Evolutionary conservation across 2,888 invertebrate species (phyloP), one percentile per base, ranked within the genome.

Genomic region (Lasioglossum oenotherae): DNA sequence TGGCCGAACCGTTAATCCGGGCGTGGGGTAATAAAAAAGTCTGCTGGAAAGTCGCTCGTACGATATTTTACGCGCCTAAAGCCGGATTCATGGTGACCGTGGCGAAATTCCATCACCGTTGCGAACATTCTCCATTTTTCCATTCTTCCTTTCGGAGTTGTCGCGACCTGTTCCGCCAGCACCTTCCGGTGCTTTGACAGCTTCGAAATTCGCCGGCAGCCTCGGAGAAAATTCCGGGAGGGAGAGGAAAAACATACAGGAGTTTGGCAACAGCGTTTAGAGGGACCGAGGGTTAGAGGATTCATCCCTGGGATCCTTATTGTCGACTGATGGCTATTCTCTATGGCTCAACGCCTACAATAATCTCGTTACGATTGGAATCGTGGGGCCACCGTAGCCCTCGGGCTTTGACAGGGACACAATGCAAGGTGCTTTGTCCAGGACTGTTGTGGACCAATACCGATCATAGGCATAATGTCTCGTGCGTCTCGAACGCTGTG

Each of bases 391-490:
- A 85, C 49, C 78, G 82, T 86, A 85, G 88, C 89, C 89, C 90
- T 88, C 87, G 89, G 88, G 90, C 89, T 93, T 94, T 93, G 93
- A 94, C 93, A 92, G 90, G 84, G 77, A 78, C 80, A 94, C 94
- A 94, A 94, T 93, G 94, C 93, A 94, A 94, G 94, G 94, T 94
- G 94, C 92, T 93, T 94, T 93, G 93, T 94, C 91, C 89, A 78
- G 77, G 78, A 23, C 85, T 83, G 91, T 84, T 82, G 87, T 81
- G 84, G 89, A 84, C 88, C 89, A 85, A 88, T 88, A 88, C 86
- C 89, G 80, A 90, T 86, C 90, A 57, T 72, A 46, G 57, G 41
- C 81, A 84, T 81, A 82, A 82, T 84, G 87, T 88, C 86, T 85
- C 82, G 80, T 69, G 86, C 88, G 89, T 88, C 88, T 87, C 88